phyloP scores from a whole-genome alignment of 2,888 invertebrate species.

The Cheilosia scutellata region DNA sequence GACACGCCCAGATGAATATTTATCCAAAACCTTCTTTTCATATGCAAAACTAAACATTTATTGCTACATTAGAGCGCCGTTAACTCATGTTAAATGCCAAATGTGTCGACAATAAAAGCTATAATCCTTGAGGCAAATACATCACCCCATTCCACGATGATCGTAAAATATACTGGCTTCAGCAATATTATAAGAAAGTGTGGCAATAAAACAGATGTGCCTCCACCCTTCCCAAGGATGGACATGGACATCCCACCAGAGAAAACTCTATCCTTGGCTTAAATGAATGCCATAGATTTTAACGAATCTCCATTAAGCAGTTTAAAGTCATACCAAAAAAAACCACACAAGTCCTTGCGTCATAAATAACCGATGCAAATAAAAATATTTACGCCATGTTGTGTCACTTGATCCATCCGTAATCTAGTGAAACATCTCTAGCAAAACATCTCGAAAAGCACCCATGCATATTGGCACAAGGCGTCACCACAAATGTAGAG shows the following conservation, averaged over 20 bases:
- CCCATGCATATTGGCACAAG: background rate
- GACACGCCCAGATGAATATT: background rate
- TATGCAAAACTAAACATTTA: slow-evolving; percentile 29
- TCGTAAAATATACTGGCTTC: slow-evolving; percentile 28
- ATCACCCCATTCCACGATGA: background rate
- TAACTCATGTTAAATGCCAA: slow-evolving; percentile 16
- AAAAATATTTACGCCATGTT: slow-evolving; percentile 28
- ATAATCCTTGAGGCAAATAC: slow-evolving; percentile 31
- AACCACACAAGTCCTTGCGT: slow-evolving; percentile 7
- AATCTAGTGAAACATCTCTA: slow-evolving; percentile 17
- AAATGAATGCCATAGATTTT: slow-evolving; percentile 28
- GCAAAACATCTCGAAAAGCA: slow-evolving; percentile 4
- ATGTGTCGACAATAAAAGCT: slow-evolving; percentile 37
- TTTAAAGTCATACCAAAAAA: background rate
- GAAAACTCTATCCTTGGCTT: slow-evolving; percentile 8
- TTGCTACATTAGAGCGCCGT: background rate
- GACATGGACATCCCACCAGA: background rate
- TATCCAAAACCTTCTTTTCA: background rate
- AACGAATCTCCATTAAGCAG: slow-evolving; percentile 10
- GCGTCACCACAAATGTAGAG: background rate
- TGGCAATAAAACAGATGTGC: slow-evolving; percentile 32
- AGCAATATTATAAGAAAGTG: slow-evolving; percentile 34
- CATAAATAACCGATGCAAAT: slow-evolving; percentile 40
- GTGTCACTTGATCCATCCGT: slow-evolving; percentile 39
- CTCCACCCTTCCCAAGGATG: background rate